A percentile compares a stretch with the other conserved stretches of the same genome.
Evolutionary conservation across 2,113 vertebrate species (phyloP).

Genomic region (Indri indri): DNA sequence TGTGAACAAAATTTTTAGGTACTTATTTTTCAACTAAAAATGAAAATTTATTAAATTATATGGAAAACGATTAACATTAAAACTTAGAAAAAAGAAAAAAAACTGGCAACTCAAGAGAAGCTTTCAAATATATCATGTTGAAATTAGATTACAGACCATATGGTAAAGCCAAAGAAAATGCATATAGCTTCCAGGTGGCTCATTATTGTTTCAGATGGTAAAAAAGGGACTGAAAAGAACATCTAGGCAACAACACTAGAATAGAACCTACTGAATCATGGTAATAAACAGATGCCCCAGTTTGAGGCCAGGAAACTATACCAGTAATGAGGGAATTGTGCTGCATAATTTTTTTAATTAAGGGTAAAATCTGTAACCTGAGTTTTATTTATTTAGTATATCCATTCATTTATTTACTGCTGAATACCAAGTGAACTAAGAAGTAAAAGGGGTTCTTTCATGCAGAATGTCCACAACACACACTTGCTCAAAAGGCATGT

Average conservation of each 20-base stretch:
- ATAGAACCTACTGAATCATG: neutral
- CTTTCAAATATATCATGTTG: neutral
- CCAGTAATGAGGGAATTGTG: neutral
- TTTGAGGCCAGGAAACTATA: neutral
- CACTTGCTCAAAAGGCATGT: neutral
- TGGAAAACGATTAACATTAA: neutral
- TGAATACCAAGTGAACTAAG: neutral
- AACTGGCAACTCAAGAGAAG: neutral
- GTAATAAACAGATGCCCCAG: conserved; percentile 4
- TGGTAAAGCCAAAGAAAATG: neutral
- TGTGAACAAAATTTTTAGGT: neutral
- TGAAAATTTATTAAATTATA: neutral
- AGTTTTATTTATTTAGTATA: neutral
- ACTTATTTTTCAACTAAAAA: conserved; percentile 40
- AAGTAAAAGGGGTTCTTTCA: neutral
- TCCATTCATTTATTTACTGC: neutral
- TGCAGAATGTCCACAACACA: neutral
- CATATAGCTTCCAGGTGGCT: neutral
- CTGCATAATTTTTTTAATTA: neutral
- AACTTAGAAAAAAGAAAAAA: neutral
- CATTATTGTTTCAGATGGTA: conserved; percentile 1
- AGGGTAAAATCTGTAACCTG: conserved; percentile 3
- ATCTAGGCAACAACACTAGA: neutral
- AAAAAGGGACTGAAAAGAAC: neutral
- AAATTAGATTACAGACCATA: neutral